phyloP scores from a whole-genome alignment of 2,113 vertebrate genomes.

The Neodontobutis hainanensis region DNA sequence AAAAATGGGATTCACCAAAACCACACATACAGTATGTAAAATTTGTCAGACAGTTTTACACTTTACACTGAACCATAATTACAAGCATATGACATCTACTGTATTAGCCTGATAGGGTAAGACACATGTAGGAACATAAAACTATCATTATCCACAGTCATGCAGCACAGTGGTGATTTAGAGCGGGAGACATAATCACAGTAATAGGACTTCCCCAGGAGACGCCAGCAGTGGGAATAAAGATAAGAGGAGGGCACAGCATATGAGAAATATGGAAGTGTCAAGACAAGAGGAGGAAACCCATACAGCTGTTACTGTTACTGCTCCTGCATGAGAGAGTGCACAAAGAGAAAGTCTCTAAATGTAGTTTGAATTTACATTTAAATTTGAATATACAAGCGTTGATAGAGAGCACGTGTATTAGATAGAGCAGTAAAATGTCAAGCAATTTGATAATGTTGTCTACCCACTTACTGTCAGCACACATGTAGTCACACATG shows the following conservation, averaged over 20 bases:
- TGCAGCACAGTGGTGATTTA: not conserved
- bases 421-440: too few relatives aligned
- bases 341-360: too few relatives aligned
- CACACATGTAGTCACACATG: too few relatives aligned
- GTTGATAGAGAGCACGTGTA: too few relatives aligned
- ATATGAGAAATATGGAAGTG: not conserved
- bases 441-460: too few relatives aligned
- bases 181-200: constrained; percentile 29
- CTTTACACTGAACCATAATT: not conserved
- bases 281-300: not conserved
- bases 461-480: too few relatives aligned
- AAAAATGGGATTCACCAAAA: too few relatives aligned
- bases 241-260: constrained; percentile 43
- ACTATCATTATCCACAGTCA: not conserved
- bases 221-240: constrained; percentile 35
- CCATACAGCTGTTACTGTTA: not conserved
- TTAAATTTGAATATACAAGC: too few relatives aligned
- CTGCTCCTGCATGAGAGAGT: constrained; percentile 1
- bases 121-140: not conserved
- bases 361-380: too few relatives aligned
- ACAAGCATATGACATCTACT: not conserved
- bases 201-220: constrained; percentile 20
- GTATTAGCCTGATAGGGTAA: not conserved
- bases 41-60: too few relatives aligned
- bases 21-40: too few relatives aligned